Evolutionary conservation across 2,888 invertebrate genomes (phyloP).

Genomic region (Troides aeacus): DNA sequence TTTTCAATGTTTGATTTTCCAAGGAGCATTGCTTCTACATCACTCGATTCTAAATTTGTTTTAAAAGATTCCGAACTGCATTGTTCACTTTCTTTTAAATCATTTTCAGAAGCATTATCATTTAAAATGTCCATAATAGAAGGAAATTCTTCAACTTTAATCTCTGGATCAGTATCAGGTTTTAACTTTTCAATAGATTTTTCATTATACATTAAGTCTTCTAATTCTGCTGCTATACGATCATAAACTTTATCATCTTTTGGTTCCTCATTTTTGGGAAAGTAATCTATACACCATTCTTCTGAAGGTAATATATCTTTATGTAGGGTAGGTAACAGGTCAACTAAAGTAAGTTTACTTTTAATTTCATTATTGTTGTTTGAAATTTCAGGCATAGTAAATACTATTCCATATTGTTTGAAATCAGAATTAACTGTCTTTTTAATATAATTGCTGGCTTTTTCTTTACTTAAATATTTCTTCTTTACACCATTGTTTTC

Average conservation of each 20-base stretch:
- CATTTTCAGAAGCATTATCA: conserved; percentile 43
- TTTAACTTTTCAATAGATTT: conserved; percentile 48
- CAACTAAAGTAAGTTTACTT: conserved; percentile 52
- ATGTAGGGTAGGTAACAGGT: conserved; percentile 58
- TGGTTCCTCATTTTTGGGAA: conserved; percentile 65
- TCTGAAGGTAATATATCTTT: conserved; percentile 63
- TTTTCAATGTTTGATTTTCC: conserved; percentile 50
- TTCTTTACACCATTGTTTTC: conserved; percentile 51
- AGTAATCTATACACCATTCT: conserved; percentile 72
- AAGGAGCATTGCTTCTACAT: conserved; percentile 73
- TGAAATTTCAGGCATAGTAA: conserved; percentile 49
- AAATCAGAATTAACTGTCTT: conserved; percentile 39
- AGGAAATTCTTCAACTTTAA: conserved; percentile 63
- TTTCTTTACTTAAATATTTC: conserved; percentile 42
- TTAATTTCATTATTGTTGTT: conserved; percentile 46
- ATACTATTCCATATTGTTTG: conserved; percentile 68
- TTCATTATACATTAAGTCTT: conserved; percentile 73
- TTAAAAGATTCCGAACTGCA: conserved; percentile 50
- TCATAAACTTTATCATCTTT: conserved; percentile 76
- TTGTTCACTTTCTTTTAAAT: conserved; percentile 55
- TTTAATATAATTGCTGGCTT: conserved; percentile 43
- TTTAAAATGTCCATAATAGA: conserved; percentile 77
- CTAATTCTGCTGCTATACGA: conserved; percentile 73
- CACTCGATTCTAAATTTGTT: conserved; percentile 62
- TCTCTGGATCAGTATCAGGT: conserved; percentile 38